Conservation (phyloP, 1,140 invertebrate species). For the Telenomus remus region DNA sequence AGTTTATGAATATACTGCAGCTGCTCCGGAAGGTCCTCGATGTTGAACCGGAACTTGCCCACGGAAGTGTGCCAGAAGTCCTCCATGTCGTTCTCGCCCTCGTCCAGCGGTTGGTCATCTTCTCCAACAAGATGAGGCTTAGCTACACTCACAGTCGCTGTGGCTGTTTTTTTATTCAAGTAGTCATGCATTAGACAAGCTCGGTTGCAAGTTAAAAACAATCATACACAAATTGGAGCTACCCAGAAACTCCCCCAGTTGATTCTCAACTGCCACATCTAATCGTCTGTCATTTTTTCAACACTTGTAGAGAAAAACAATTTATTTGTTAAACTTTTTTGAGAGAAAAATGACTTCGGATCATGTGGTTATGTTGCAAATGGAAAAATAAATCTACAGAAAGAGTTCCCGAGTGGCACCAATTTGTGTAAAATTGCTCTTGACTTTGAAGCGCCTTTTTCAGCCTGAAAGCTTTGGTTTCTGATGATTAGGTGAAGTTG, state of each 20-base stretch:
- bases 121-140: conserved; percentile 82
- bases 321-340: no score
- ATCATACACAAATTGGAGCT: conserved; percentile 45
- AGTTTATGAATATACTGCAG: conserved; percentile 94
- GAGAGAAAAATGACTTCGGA: conserved; percentile 11
- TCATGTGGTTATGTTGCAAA: neutral
- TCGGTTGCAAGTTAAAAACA: conserved; percentile 47
- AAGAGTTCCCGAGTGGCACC: conserved; percentile 26
- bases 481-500: no score
- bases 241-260: conserved; percentile 33
- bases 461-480: conserved; percentile 4
- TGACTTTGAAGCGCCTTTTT: conserved; percentile 22
- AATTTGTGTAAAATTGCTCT: conserved; percentile 39
- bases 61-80: conserved; percentile 94
- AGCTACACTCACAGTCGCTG: conserved; percentile 80
- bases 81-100: conserved; percentile 82
- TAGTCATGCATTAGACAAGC: conserved; percentile 50
- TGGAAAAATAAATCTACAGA: conserved; percentile 28
- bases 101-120: conserved; percentile 81
- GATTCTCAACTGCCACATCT: conserved; percentile 16
- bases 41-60: conserved; percentile 92
- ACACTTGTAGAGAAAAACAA: no score
- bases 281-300: conserved; percentile 22
- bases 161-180: conserved; percentile 70
- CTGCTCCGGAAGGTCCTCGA: conserved; percentile 94